Conservation (phyloP, 2,888 invertebrate species). For the Ommatoiulus sabulosus region DNA sequence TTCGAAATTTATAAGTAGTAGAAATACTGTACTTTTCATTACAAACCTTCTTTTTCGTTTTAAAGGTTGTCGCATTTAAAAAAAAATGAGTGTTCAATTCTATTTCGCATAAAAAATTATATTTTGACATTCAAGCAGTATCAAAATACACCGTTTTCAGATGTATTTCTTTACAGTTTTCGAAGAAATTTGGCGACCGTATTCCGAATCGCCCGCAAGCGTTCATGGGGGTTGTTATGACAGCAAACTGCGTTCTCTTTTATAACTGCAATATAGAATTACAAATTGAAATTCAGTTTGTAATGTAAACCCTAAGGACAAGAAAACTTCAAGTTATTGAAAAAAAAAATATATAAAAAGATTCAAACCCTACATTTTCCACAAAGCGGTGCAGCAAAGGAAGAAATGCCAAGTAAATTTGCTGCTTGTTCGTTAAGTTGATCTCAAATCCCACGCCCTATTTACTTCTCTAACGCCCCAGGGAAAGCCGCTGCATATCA, state of each 20-base stretch:
- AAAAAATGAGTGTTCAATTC: too few relatives aligned
- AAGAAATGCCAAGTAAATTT: neutral
- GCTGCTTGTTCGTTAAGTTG: neutral
- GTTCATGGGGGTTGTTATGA: neutral
- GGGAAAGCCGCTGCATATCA: neutral
- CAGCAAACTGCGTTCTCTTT: neutral
- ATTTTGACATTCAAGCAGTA: too few relatives aligned
- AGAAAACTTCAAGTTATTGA: neutral
- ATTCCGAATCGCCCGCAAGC: neutral
- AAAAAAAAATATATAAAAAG: constrained; percentile 5
- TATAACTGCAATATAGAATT: neutral
- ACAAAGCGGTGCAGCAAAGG: neutral
- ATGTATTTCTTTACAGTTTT: too few relatives aligned
- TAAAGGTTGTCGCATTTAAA: too few relatives aligned
- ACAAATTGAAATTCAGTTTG: neutral
- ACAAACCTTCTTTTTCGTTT: too few relatives aligned
- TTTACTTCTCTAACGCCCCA: neutral
- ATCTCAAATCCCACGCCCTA: constrained; percentile 4
- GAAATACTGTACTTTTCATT: too few relatives aligned
- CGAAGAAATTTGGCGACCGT: too few relatives aligned
- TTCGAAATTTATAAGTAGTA: too few relatives aligned
- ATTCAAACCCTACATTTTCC: neutral
- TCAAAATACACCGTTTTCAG: too few relatives aligned
- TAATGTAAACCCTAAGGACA: neutral
- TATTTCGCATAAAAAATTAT: too few relatives aligned